Percentiles rank a stretch among this genome's conserved stretches.
Conservation (phyloP, 2,888 invertebrate genomes). For the Nephrotoma appendiculata region DNA sequence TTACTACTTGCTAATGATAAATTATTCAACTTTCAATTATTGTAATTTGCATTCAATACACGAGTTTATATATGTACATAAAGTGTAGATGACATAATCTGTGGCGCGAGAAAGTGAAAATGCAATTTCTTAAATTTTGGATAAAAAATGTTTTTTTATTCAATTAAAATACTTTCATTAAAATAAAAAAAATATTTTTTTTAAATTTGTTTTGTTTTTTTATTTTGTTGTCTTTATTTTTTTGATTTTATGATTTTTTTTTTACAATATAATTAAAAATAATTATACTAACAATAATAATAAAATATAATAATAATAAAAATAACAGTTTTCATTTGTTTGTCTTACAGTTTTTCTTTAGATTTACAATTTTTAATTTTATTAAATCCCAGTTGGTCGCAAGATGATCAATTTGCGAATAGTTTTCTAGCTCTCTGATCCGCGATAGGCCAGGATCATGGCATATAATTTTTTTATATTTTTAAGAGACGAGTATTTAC, state of each 20-base stretch:
- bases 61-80: background rate
- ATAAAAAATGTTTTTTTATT: background rate
- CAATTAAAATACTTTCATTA: background rate
- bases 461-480: background rate
- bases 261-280: background rate
- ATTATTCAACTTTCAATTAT: background rate
- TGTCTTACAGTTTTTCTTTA: background rate
- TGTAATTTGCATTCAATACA: background rate
- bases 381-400: background rate
- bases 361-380: background rate
- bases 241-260: background rate
- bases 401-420: background rate
- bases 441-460: background rate
- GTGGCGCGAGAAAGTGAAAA: background rate
- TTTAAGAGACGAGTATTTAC: background rate
- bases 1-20: background rate
- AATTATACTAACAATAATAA: background rate
- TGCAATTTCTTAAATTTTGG: background rate
- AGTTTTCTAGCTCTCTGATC: background rate
- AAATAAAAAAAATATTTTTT: background rate
- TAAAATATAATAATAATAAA: background rate
- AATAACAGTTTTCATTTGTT: background rate
- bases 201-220: background rate
- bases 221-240: background rate
- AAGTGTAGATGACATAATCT: background rate